A percentile compares a stretch with the other conserved stretches of the same genome.
These are phyloP conservation scores for Ennomos fuscantarius DNA, from an alignment of 2,888 invertebrate genomes.

Conservation along the genomic window DNA sequence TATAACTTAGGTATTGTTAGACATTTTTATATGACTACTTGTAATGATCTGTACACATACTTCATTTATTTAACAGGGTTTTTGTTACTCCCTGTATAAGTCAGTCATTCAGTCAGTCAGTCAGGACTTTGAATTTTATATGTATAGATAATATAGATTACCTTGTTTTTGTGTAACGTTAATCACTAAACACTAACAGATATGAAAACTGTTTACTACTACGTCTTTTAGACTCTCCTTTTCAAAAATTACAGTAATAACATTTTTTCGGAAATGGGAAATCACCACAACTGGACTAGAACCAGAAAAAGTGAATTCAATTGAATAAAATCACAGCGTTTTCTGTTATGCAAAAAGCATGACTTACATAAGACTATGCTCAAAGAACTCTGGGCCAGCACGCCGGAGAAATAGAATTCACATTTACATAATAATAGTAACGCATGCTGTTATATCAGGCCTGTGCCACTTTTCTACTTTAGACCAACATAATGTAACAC, in stretches of 20 bases:
- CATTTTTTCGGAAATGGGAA: constrained; percentile 11
- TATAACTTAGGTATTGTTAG: too few relatives aligned
- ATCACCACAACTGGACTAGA: constrained; percentile 11
- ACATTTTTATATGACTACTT: too few relatives aligned
- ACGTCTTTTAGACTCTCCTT: too few relatives aligned
- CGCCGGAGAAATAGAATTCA: constrained; percentile 34
- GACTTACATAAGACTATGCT: constrained; percentile 48
- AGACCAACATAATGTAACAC: constrained; percentile 20
- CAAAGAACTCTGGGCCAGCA: constrained; percentile 35
- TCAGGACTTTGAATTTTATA: too few relatives aligned
- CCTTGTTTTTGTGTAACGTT: too few relatives aligned
- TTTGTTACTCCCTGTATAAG: too few relatives aligned
- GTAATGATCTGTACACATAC: too few relatives aligned
- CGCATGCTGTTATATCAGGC: constrained; percentile 49
- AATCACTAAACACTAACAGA: too few relatives aligned
- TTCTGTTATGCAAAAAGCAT: constrained; percentile 40
- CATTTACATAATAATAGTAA: constrained; percentile 54
- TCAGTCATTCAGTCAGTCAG: too few relatives aligned
- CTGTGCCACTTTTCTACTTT: constrained; percentile 54
- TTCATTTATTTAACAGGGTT: too few relatives aligned
- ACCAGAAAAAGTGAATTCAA: constrained; percentile 19
- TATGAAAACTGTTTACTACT: too few relatives aligned
- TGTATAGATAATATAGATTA: too few relatives aligned
- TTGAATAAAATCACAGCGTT: constrained; percentile 12
- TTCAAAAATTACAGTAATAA: constrained; percentile 5